Evolutionary conservation across 2,113 vertebrate species (phyloP).

Genomic region (Ifrita kowaldi): DNA sequence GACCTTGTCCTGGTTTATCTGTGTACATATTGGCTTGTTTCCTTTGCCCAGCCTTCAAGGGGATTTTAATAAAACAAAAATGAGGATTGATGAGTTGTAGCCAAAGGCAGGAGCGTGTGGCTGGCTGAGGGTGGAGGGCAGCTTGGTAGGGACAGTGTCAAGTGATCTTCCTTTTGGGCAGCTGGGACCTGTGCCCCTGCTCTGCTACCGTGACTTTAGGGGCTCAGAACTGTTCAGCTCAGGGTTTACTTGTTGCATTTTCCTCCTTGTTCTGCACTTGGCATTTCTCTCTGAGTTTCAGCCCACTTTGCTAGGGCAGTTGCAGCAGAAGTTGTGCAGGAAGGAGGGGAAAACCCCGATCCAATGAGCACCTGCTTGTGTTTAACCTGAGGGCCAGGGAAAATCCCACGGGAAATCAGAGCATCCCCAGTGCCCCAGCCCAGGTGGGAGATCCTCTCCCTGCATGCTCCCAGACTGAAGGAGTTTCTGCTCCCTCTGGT

Average conservation of each 20-base stretch:
- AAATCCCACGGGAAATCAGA: background rate
- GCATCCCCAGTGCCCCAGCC: background rate
- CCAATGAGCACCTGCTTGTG: background rate
- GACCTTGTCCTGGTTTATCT: background rate
- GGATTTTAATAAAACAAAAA: background rate
- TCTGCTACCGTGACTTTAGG: background rate
- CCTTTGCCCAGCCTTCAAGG: background rate
- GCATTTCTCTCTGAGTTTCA: background rate
- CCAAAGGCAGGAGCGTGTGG: background rate
- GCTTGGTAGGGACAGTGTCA: background rate
- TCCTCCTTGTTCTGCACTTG: background rate
- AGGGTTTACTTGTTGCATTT: background rate
- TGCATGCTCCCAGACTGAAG: background rate
- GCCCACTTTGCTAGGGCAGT: background rate
- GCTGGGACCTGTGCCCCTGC: background rate
- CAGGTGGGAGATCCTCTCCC: background rate
- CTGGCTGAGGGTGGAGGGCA: background rate
- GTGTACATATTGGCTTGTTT: background rate
- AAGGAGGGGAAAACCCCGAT: background rate
- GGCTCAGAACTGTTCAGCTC: background rate
- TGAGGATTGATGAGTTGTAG: background rate
- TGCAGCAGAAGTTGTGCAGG: background rate
- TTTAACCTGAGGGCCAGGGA: background rate
- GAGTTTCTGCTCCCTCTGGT: conserved; percentile 60
- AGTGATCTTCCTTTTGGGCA: background rate